Base-by-base conservation (phyloP, 2,888 invertebrate species). In the Lasioglossum leucozonium region DNA sequence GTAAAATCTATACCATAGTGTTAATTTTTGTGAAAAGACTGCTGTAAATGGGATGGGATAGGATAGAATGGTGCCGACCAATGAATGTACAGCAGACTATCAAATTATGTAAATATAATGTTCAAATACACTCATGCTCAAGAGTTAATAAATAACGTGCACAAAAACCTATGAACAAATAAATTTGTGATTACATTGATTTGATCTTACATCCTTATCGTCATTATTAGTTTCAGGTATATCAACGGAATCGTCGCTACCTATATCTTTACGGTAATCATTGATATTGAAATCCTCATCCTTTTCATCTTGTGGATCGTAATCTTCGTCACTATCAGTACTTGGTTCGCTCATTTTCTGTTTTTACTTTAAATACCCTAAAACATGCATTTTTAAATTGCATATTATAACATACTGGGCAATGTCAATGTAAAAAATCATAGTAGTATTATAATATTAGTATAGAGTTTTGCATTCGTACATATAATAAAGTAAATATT, bases 181-280 rank as follows among this genome's bases (percentile, higher is more conserved):
- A n/a, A 37, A 69, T 11, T 13, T 11, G 0, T 22, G 37, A 67
- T 67, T 67, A 40, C 11, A 40, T 69, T n/a, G 47, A 47, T 47
- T 72, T n/a, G 5, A 47, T 18, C 71, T 86, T 79, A 87, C 87
- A 42, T 75, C 11, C 10, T 65, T 79, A 18, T 55, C 44, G 16
- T 42, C 76, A 0, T 80, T 72, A 40, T 72, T 65, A 37, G 80
- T 77, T 22, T 87, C 88, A 8, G 85, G 72, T 62, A 88, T 72
- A 42, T 83, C 90, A 22, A 89, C 89, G 26, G 86, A 93, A 34
- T 93, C 94, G 51, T 94, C 93, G 73, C 93, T 94, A 37, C 92
- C 93, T 30, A 91, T 80, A 37, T 92, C 91, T 40, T 92, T 90
- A 5, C 78, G 87, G 86, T 92, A 92, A 67, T 94, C 91, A 4